phyloP scores from a whole-genome alignment of 2,113 vertebrate genomes.

The Myiopsitta monachus region DNA sequence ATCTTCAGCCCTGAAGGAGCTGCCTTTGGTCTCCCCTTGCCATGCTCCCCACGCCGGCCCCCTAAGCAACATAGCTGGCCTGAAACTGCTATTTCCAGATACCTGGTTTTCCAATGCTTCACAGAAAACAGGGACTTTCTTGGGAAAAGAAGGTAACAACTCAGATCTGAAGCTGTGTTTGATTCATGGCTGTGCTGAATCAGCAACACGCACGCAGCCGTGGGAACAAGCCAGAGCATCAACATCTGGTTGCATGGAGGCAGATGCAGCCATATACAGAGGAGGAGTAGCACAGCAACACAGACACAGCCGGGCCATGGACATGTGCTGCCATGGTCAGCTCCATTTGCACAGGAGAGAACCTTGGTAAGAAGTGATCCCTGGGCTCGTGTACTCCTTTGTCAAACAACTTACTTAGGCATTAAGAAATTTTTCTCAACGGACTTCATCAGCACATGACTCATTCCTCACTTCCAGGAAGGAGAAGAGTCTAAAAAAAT shows the following conservation, averaged over 20 bases:
- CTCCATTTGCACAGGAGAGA: neutral
- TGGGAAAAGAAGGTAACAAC: neutral
- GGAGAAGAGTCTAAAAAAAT: neutral
- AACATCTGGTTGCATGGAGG: neutral
- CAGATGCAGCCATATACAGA: no score
- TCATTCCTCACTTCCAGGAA: neutral
- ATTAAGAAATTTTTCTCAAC: neutral
- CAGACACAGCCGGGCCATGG: neutral
- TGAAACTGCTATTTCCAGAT: neutral
- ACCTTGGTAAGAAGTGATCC: rapidly evolving
- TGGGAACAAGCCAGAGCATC: neutral
- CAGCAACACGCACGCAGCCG: neutral
- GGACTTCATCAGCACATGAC: neutral
- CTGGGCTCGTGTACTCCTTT: neutral
- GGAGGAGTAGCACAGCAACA: neutral
- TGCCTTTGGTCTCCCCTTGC: neutral
- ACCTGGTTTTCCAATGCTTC: neutral
- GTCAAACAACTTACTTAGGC: neutral
- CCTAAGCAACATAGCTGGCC: neutral
- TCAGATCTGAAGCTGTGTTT: neutral
- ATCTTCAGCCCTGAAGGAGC: neutral
- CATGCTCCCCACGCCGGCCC: rapidly evolving
- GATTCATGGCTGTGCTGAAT: neutral
- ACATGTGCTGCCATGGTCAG: neutral
- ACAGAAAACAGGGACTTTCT: neutral